Evolutionary conservation across 2,888 invertebrate genomes (phyloP).

Genomic region (Pediacus dermestoides): DNA sequence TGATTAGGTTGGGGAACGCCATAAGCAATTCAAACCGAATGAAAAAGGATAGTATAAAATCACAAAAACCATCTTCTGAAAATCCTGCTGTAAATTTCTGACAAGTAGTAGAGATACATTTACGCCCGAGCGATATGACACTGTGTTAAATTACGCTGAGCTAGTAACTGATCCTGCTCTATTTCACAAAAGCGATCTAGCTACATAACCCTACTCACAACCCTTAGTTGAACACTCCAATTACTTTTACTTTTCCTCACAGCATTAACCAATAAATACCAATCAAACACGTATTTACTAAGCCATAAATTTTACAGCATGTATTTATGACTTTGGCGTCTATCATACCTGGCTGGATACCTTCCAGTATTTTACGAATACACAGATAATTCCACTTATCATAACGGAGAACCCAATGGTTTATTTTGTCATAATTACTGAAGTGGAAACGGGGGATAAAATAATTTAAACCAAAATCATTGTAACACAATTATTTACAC

Average conservation of each 20-base stretch:
- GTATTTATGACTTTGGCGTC: too few species aligned
- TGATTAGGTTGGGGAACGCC: constrained; percentile 19
- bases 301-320: too few species aligned
- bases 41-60: constrained; percentile 26
- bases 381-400: too few species aligned
- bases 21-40: constrained; percentile 19
- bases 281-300: too few species aligned
- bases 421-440: too few species aligned
- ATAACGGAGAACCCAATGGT: too few species aligned
- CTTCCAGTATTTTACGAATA: too few species aligned
- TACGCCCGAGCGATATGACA: constrained; percentile 34
- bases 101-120: constrained; percentile 34
- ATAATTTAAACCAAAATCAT: too few species aligned
- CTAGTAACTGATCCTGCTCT: constrained; percentile 34
- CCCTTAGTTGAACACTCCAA: constrained; percentile 19
- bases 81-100: constrained; percentile 35
- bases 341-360: too few species aligned
- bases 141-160: constrained; percentile 35
- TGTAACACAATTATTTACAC: too few species aligned
- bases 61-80: constrained; percentile 30
- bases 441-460: too few species aligned
- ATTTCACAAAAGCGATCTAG: constrained; percentile 30
- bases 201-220: constrained; percentile 19
- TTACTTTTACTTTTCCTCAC: constrained; percentile 22
- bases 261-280: neutral